Percentiles rank a stretch among this genome's conserved stretches.
Conservation (phyloP, 92 coral and sea anemone genomes). For the Paramuricea clavata region DNA sequence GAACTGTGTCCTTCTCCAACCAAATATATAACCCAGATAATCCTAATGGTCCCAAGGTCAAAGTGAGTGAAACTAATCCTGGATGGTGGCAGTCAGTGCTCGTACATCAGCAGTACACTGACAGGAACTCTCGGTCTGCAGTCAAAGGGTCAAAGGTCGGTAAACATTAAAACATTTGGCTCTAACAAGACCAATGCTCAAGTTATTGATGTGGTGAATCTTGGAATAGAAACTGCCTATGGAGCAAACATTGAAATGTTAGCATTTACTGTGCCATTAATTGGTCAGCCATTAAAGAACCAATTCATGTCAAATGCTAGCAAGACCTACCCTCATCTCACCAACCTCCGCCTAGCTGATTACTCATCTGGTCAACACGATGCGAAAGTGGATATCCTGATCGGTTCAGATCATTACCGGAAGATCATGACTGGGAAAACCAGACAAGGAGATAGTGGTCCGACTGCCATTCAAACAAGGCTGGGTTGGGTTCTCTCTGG, state of each 20-base stretch:
- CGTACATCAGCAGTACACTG: conserved; percentile 15
- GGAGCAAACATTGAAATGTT: conserved; percentile 26
- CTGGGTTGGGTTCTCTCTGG: conserved; percentile 48
- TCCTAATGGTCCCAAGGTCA: conserved; percentile 31
- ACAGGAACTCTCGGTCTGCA: conserved; percentile 1
- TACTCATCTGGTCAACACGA: conserved; percentile 29
- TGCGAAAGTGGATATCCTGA: conserved; percentile 31
- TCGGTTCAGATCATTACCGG: conserved; percentile 41
- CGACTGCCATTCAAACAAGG: conserved; percentile 36
- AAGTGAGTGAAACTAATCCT: conserved; percentile 10
- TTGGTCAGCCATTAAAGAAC: conserved; percentile 28
- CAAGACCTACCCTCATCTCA: conserved; percentile 10
- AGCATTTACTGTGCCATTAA: conserved; percentile 38
- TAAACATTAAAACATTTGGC: conserved; percentile 41
- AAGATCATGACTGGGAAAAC: conserved; percentile 32
- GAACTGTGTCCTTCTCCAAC: conserved; percentile 56
- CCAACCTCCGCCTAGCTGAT: conserved; percentile 14
- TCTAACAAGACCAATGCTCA: conserved; percentile 5
- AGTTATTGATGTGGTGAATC: conserved; percentile 32
- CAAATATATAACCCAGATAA: conserved; percentile 44
- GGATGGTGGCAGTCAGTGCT: conserved; percentile 41
- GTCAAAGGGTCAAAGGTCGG: conserved; percentile 14
- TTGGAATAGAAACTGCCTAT: conserved; percentile 29
- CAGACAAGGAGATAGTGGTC: conserved; percentile 4
- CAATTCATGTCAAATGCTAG: conserved; percentile 17